Conservation (phyloP, 2,797 vertebrate genomes). For the Austrolebias charrua region DNA sequence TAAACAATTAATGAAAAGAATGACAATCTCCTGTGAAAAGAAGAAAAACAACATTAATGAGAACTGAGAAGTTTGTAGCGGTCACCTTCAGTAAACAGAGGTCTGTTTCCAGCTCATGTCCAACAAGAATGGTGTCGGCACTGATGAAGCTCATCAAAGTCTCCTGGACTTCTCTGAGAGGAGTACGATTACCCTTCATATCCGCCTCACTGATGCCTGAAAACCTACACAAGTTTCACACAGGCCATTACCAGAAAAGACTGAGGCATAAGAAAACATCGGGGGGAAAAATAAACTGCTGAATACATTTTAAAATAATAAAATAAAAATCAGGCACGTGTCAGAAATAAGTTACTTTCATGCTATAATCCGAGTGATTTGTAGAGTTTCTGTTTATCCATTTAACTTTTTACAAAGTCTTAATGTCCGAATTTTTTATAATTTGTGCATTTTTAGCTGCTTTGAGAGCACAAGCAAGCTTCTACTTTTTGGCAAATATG, state of each 20-base stretch:
- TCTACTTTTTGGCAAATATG: too few species aligned
- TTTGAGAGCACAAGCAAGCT: too few species aligned
- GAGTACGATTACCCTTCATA: slow-evolving; percentile 67
- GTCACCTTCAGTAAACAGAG: slow-evolving; percentile 85
- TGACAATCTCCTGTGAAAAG: not conserved
- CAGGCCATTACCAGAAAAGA: not conserved
- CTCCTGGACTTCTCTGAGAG: slow-evolving; percentile 78
- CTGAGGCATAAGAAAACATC: too few species aligned
- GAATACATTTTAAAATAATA: too few species aligned
- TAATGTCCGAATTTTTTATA: too few species aligned
- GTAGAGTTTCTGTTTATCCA: too few species aligned
- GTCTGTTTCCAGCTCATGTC: slow-evolving; percentile 81
- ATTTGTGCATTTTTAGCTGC: too few species aligned
- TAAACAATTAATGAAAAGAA: not conserved
- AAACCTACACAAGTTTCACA: slow-evolving; percentile 73
- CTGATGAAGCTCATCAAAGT: slow-evolving; percentile 80
- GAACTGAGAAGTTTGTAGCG: not conserved
- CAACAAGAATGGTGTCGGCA: slow-evolving; percentile 81
- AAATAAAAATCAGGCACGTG: too few species aligned
- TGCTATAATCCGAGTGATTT: too few species aligned
- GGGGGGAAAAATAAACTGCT: not conserved
- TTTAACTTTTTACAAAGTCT: too few species aligned
- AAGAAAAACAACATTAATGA: not conserved
- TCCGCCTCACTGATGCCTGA: slow-evolving; percentile 80
- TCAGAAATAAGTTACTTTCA: too few species aligned